Evolutionary conservation across 2,888 invertebrate species (phyloP).

Genomic region (Hirtodrosophila cameraria): DNA sequence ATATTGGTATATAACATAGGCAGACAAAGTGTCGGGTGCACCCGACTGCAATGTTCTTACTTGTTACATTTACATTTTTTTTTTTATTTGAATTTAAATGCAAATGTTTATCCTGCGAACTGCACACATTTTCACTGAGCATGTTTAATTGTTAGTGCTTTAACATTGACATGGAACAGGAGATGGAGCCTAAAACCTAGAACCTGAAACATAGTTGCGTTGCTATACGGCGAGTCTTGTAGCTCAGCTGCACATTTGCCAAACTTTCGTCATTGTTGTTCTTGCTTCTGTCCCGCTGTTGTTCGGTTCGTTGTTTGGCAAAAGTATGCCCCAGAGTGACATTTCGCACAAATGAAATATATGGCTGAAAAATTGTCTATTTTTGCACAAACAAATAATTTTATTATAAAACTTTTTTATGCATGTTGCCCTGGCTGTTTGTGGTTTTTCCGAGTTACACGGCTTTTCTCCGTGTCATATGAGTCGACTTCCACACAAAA

Average conservation of each 20-base stretch:
- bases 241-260: conserved; percentile 47
- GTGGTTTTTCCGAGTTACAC: not conserved
- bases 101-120: conserved; percentile 58
- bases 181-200: not conserved
- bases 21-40: no score
- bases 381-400: conserved; percentile 72
- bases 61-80: conserved; percentile 20
- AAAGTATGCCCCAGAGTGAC: conserved; percentile 72
- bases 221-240: not conserved
- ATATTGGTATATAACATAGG: no score
- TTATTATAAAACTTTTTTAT: conserved; percentile 71
- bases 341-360: conserved; percentile 75
- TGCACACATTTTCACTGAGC: conserved; percentile 12
- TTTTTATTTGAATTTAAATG: conserved; percentile 60
- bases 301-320: conserved; percentile 22
- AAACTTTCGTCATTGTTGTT: conserved; percentile 48
- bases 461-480: conserved; percentile 14
- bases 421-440: conserved; percentile 43
- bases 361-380: conserved; percentile 74
- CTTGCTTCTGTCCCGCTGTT: conserved; percentile 10
- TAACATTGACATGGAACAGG: conserved; percentile 47
- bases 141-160: conserved; percentile 61
- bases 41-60: no score
- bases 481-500: conserved; percentile 34
- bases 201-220: not conserved